Conservation (phyloP, 2,888 invertebrate species). For the Drosophila ezoana region DNA sequence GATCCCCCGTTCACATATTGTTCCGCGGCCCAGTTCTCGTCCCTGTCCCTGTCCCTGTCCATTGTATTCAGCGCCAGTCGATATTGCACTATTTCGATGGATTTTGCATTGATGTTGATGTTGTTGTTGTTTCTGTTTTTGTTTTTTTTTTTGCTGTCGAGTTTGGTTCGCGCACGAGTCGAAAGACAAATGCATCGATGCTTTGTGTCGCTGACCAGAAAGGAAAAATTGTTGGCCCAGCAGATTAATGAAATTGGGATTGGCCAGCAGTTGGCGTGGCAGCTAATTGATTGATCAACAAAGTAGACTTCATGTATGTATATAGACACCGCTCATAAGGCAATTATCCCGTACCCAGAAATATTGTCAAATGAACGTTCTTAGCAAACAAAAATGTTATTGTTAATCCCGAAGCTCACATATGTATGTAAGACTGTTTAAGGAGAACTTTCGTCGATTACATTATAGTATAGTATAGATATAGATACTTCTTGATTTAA, state of each 20-base stretch:
- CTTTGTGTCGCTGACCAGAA: slow-evolving; percentile 11
- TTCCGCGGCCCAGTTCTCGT: not conserved
- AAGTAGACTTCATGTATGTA: not conserved
- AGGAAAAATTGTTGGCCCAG: slow-evolving; percentile 9
- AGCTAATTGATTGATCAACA: slow-evolving; percentile 44
- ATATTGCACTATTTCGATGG: slow-evolving; percentile 45
- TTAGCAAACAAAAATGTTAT: too few relatives aligned
- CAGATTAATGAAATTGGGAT: slow-evolving; percentile 24
- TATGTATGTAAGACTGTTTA: too few relatives aligned
- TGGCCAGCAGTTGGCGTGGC: slow-evolving; percentile 11
- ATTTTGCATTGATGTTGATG: slow-evolving; percentile 28
- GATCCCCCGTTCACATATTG: not conserved
- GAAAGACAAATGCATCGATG: slow-evolving; percentile 51
- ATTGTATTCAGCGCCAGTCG: slow-evolving; percentile 39
- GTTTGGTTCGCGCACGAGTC: slow-evolving; percentile 38
- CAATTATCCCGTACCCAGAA: too few relatives aligned
- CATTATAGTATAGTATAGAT: too few relatives aligned
- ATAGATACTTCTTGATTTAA: too few relatives aligned
- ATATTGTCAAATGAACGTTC: too few relatives aligned
- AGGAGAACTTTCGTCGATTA: too few relatives aligned
- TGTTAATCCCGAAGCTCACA: too few relatives aligned
- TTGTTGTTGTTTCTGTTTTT: slow-evolving; percentile 18
- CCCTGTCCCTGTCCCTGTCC: slow-evolving; percentile 7
- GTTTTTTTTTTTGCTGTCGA: slow-evolving; percentile 22
- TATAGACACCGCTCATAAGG: too few relatives aligned